Conservation (phyloP, 1,140 invertebrate species). For the Drosophila murphyi region DNA sequence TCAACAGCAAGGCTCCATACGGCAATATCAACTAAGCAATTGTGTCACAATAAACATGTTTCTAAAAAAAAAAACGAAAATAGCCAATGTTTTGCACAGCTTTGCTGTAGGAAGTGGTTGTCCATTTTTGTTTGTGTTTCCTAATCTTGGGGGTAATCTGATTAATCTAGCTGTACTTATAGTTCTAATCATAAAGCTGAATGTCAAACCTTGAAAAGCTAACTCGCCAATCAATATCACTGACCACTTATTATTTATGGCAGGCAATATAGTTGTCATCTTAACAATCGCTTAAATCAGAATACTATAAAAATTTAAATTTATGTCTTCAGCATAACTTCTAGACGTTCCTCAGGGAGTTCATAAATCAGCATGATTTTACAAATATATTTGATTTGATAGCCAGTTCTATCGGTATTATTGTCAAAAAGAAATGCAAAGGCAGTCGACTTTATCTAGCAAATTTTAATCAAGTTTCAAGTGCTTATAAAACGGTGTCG, state of each 20-base stretch:
- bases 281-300: conserved; percentile 2
- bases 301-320: neutral
- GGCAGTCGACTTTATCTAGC: conserved; percentile 29
- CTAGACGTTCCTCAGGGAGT: conserved; percentile 6
- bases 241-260: neutral
- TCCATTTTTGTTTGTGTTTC: neutral
- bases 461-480: conserved; percentile 40
- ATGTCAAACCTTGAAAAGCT: conserved; percentile 28
- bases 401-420: conserved; percentile 18
- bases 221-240: neutral
- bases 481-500: conserved; percentile 40
- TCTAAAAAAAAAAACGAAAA: neutral
- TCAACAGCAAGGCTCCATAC: conserved; percentile 71
- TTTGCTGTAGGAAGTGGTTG: neutral
- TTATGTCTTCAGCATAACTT: no score
- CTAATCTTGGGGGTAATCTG: neutral
- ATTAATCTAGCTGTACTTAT: conserved; percentile 14
- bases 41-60: conserved; percentile 33
- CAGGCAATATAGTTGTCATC: neutral
- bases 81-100: neutral
- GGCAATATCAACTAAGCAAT: conserved; percentile 74
- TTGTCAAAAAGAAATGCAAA: conserved; percentile 45
- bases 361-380: conserved; percentile 11
- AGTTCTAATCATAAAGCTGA: neutral
- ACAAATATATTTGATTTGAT: conserved; percentile 19